Percentiles rank a stretch among this genome's conserved stretches.
Evolutionary conservation across 2,113 vertebrate species (phyloP).

Genomic region (Rhinolophus ferrumequinum): DNA sequence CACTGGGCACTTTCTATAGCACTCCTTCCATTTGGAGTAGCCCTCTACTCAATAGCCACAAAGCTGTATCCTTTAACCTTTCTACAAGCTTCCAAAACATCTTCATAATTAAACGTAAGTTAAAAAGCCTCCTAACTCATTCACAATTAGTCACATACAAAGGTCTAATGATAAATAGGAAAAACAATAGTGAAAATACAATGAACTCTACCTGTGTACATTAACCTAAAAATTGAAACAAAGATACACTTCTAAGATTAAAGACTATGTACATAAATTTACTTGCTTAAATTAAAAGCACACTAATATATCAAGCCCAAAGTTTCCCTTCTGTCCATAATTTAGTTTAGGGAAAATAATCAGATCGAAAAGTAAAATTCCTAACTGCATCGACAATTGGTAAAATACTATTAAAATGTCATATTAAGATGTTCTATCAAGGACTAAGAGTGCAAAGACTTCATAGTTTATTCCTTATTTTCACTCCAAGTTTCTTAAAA

Average conservation of each 20-base stretch:
- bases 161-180: slow-evolving; percentile 21
- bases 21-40: not conserved
- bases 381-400: not conserved
- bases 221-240: slow-evolving; percentile 34
- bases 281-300: slow-evolving; percentile 42
- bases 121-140: slow-evolving; percentile 6
- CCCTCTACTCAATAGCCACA: not conserved
- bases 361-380: slow-evolving; percentile 38
- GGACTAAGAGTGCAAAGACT: slow-evolving; percentile 21
- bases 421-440: slow-evolving; percentile 12
- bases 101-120: not conserved
- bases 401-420: slow-evolving; percentile 21
- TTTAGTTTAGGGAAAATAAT: not conserved
- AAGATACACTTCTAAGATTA: slow-evolving; percentile 10
- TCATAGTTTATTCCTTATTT: not conserved
- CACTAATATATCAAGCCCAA: not conserved
- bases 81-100: slow-evolving; percentile 15
- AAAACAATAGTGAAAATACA: not conserved
- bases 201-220: not conserved
- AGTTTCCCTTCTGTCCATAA: slow-evolving; percentile 38
- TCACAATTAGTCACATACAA: not conserved
- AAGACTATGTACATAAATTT: not conserved
- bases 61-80: slow-evolving; percentile 8
- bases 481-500: slow-evolving; percentile 3
- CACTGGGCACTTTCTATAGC: not conserved